A percentile compares a stretch with the other conserved stretches of the same genome.
Evolutionary conservation across 2,888 invertebrate genomes (phyloP).

Genomic region (Dromius quadrimaculatus): DNA sequence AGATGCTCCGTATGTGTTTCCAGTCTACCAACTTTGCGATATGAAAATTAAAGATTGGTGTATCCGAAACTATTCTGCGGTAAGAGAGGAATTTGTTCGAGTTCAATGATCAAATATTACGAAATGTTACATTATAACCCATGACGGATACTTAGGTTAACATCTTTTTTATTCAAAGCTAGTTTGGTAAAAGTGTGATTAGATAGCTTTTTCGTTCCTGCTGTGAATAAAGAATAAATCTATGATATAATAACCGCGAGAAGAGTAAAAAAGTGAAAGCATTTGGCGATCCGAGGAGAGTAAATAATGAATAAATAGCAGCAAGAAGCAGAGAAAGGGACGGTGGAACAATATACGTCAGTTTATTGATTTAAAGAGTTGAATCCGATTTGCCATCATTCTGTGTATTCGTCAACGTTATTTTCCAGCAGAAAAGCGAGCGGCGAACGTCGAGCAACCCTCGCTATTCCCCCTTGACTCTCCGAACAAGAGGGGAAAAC

Average conservation of each 20-base stretch:
- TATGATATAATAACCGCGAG: background rate
- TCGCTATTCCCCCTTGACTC: background rate
- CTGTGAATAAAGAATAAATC: background rate
- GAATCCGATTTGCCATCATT: constrained; percentile 49
- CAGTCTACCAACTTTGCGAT: constrained; percentile 29
- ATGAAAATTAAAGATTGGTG: constrained; percentile 40
- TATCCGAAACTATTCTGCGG: constrained; percentile 31
- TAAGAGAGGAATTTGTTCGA: constrained; percentile 18
- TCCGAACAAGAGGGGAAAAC: constrained; percentile 29
- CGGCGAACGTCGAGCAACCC: background rate
- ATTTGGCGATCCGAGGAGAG: background rate
- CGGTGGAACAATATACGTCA: constrained; percentile 41
- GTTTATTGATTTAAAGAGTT: constrained; percentile 51
- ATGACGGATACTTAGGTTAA: no score
- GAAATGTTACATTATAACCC: no score
- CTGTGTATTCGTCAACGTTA: constrained; percentile 49
- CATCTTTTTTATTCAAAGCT: no score
- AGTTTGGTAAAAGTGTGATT: no score
- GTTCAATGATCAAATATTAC: constrained; percentile 24
- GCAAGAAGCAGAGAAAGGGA: constrained; percentile 10
- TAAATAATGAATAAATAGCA: constrained; percentile 40
- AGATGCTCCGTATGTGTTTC: constrained; percentile 4
- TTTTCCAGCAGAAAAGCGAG: constrained; percentile 14
- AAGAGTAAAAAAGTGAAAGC: background rate
- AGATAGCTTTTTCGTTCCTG: no score